Conservation (phyloP, 1,140 invertebrate genomes). For the Globodera ellingtonae region DNA sequence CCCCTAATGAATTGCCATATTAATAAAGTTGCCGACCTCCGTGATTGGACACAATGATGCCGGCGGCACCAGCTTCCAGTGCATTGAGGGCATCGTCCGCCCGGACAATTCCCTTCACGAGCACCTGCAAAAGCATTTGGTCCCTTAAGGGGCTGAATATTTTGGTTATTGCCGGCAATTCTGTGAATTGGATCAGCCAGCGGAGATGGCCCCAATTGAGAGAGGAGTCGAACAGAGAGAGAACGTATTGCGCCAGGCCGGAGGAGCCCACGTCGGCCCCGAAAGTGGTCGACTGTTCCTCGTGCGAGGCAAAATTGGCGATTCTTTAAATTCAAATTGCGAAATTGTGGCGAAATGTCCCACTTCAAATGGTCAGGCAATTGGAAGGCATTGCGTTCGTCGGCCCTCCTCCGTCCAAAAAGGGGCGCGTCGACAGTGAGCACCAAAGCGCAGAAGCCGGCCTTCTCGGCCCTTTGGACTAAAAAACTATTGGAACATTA, state of each 20-base stretch:
- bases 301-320: conserved; percentile 66
- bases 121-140: conserved; percentile 77
- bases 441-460: conserved; percentile 84
- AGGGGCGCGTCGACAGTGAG: conserved; percentile 86
- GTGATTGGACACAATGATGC: conserved; percentile 86
- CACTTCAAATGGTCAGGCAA: conserved; percentile 79
- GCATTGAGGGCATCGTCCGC: conserved; percentile 81
- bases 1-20: no score
- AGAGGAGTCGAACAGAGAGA: conserved; percentile 76
- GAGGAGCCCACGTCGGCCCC: conserved; percentile 69
- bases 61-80: conserved; percentile 75
- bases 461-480: conserved; percentile 78
- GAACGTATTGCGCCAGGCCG: conserved; percentile 77
- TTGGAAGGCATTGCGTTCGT: conserved; percentile 81
- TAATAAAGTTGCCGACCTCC: conserved; percentile 72
- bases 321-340: conserved; percentile 46
- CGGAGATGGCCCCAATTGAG: conserved; percentile 81
- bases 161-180: conserved; percentile 40
- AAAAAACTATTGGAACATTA: neutral
- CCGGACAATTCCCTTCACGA: conserved; percentile 86
- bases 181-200: conserved; percentile 72
- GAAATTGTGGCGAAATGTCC: conserved; percentile 31
- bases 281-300: conserved; percentile 33
- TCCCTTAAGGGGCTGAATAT: no score
- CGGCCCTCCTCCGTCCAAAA: conserved; percentile 79